phyloP scores from a whole-genome alignment of 1,140 invertebrate genomes.

The Ips nitidus region DNA sequence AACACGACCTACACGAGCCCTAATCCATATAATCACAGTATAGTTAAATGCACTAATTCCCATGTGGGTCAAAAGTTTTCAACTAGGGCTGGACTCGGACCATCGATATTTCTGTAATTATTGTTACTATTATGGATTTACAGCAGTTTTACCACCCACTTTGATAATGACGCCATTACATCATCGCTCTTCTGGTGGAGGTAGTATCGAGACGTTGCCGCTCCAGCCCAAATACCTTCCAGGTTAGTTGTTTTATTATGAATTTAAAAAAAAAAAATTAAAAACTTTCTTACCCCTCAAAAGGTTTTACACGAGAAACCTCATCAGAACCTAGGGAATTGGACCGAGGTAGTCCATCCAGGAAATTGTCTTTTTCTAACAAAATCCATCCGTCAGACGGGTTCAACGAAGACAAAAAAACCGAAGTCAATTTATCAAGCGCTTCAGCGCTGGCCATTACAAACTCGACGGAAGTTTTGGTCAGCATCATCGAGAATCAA shows the following conservation, averaged over 20 bases:
- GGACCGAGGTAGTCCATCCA: slow-evolving; percentile 11
- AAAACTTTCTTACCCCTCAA: not conserved
- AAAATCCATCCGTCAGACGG: slow-evolving; percentile 26
- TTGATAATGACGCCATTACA: slow-evolving; percentile 18
- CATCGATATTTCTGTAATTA: not conserved
- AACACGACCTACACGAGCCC: too few relatives aligned
- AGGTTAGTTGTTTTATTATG: slow-evolving; percentile 11
- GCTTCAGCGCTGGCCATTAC: slow-evolving; percentile 47
- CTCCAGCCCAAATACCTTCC: slow-evolving; percentile 64
- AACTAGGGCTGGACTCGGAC: too few relatives aligned
- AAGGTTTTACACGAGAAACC: slow-evolving; percentile 45
- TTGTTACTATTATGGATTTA: not conserved
- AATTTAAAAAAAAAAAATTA: slow-evolving; percentile 13
- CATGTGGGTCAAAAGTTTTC: too few relatives aligned
- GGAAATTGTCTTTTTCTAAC: slow-evolving; percentile 29
- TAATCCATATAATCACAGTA: too few relatives aligned
- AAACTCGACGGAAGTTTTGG: slow-evolving; percentile 46
- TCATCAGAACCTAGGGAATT: slow-evolving; percentile 45
- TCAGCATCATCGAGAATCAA: slow-evolving; percentile 48
- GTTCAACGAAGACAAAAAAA: slow-evolving; percentile 19
- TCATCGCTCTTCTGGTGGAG: slow-evolving; percentile 66
- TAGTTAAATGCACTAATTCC: too few relatives aligned
- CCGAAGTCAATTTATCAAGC: slow-evolving; percentile 40
- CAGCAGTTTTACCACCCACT: slow-evolving; percentile 8
- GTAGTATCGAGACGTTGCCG: slow-evolving; percentile 63